Conservation (phyloP, 1,140 invertebrate genomes). For the Orchesella cincta region DNA sequence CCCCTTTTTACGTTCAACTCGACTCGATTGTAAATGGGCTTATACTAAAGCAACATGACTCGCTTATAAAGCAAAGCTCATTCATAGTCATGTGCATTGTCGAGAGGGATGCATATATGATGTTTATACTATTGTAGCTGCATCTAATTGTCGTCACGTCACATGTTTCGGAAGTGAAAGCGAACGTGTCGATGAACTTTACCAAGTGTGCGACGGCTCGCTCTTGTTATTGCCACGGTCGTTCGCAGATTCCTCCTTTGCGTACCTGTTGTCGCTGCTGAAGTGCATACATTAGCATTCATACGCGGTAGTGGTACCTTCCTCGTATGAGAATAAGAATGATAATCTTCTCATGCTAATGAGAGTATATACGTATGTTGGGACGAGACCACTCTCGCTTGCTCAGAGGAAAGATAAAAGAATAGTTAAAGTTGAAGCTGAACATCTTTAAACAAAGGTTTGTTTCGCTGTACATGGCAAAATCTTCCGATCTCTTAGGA, state of each 20-base stretch:
- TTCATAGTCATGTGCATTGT: too few relatives aligned
- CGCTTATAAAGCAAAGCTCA: too few relatives aligned
- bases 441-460: too few relatives aligned
- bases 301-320: neutral
- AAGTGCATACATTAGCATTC: neutral
- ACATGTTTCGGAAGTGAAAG: constrained; percentile 46
- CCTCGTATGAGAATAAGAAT: neutral
- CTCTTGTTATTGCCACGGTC: constrained; percentile 20
- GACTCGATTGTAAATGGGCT: too few relatives aligned
- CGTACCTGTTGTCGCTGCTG: neutral
- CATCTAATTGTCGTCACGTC: constrained; percentile 24
- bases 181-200: constrained; percentile 45
- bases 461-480: too few relatives aligned
- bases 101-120: too few relatives aligned
- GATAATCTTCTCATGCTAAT: constrained; percentile 16
- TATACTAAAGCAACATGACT: too few relatives aligned
- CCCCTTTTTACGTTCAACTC: too few relatives aligned
- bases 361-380: neutral
- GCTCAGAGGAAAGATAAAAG: too few relatives aligned
- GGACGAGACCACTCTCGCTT: too few relatives aligned
- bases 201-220: neutral
- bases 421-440: too few relatives aligned
- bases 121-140: neutral
- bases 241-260: neutral
- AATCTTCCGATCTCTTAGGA: too few relatives aligned